Evolutionary conservation across 1,140 invertebrate genomes (phyloP), one percentile per base, ranked within the genome.

Genomic region (Orchestia grillus): DNA sequence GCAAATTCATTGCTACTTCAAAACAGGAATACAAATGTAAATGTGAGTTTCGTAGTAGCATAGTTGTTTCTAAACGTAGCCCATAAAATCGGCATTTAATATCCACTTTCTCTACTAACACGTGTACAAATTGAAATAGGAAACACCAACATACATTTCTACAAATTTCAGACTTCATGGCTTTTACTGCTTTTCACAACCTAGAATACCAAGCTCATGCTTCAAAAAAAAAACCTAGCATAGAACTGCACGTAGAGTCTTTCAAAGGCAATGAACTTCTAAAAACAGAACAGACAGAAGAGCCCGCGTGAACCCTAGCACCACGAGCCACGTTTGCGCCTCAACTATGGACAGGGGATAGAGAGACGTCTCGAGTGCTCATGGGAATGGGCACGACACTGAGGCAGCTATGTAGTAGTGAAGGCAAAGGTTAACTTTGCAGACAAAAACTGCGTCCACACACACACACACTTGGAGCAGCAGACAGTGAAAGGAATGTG

Each of bases 401-500:
- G 15, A 77, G 62, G 15, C 62, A 77, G 62, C 62, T 36, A n/a
- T n/a, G n/a, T n/a, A 44, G n/a, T 45, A 44, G 92, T 47, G 92
- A 94, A 94, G 92, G 92, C 44, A 94, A 94, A 94, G 92, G 92
- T 94, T 94, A 94, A 47, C 40, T 47, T 94, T 11, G 44, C 92
- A 44, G 19, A 94, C 44, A 94, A 94, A 94, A 94, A 94, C 41
- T 47, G 43, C 43, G 36, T 45, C 92, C 44, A 41, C 88, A 90
- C 88, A 90, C 41, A 90, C 41, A 41, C 88, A 41, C 6, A 44
- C 41, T 44, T 94, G 44, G 41, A 45, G 43, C 43, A 8, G 92
- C 92, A 94, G 44, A 91, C 88, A 45, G 92, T 94, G 92, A 94
- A 94, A 94, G 92, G 92, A 94, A 94, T 94, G 92, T 45, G 92